Conservation (phyloP, 2,888 invertebrate species). For the Cynaeus angustus region DNA sequence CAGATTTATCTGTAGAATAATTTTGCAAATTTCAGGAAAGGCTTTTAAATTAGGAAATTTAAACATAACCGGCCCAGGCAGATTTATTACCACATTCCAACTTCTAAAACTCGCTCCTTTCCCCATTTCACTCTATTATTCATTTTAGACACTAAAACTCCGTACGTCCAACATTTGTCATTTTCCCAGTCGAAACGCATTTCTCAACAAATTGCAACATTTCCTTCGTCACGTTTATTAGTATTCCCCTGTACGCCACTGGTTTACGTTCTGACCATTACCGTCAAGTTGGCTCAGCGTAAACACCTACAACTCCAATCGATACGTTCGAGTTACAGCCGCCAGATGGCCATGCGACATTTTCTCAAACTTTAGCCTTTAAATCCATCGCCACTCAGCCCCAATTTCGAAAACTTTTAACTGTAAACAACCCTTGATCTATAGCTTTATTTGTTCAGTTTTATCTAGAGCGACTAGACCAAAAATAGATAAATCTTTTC, state of each 20-base stretch:
- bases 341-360: slow-evolving; percentile 10
- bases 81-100: too few species aligned
- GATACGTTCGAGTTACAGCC: slow-evolving; percentile 7
- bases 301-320: slow-evolving; percentile 21
- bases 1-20: too few species aligned
- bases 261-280: neutral
- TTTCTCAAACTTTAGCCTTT: neutral
- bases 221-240: neutral
- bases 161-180: too few species aligned
- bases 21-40: too few species aligned
- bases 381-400: slow-evolving; percentile 1
- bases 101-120: too few species aligned
- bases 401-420: neutral
- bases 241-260: neutral
- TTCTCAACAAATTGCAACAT: neutral
- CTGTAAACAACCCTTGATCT: slow-evolving; percentile 8
- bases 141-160: too few species aligned
- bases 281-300: neutral
- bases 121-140: too few species aligned
- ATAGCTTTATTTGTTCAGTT: slow-evolving; percentile 1
- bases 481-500: too few species aligned
- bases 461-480: neutral
- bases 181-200: neutral
- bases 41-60: too few species aligned
- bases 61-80: too few species aligned